A percentile compares a stretch with the other conserved stretches of the same genome.
Evolutionary conservation across 2,797 vertebrate genomes (phyloP).

Genomic region (Mus spretus): DNA sequence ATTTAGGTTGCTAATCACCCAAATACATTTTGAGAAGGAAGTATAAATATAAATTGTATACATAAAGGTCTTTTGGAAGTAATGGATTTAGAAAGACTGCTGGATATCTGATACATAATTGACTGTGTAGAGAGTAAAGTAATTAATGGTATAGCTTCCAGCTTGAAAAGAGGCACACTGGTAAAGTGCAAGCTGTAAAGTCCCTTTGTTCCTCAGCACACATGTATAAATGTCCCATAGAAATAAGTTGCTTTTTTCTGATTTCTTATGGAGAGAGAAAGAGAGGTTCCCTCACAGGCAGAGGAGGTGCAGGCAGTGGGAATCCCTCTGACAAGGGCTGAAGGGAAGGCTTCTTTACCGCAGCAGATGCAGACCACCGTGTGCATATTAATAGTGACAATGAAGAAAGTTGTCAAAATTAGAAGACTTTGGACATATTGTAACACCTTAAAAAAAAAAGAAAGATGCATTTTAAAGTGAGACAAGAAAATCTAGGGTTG

Average conservation of each 20-base stretch:
- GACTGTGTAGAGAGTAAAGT: neutral
- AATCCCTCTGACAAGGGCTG: slow-evolving; percentile 29
- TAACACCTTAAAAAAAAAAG: neutral
- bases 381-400: slow-evolving; percentile 15
- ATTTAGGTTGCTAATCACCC: neutral
- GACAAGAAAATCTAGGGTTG: neutral
- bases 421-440: slow-evolving; percentile 9
- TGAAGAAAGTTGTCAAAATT: neutral
- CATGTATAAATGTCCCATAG: neutral
- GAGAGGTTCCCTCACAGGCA: slow-evolving; percentile 3
- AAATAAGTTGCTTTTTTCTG: slow-evolving; percentile 33
- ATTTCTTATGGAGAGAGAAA: slow-evolving; percentile 34
- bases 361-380: slow-evolving; percentile 30
- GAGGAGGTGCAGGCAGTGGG: slow-evolving; percentile 12
- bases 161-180: neutral
- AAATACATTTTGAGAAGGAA: slow-evolving; percentile 6
- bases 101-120: neutral
- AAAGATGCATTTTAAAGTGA: slow-evolving; percentile 15
- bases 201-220: neutral
- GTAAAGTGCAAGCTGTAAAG: slow-evolving; percentile 21
- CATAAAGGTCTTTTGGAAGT: neutral
- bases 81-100: neutral
- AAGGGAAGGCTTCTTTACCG: neutral
- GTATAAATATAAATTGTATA: neutral
- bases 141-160: slow-evolving; percentile 42